Evolutionary conservation across 2,113 vertebrate species (phyloP).

Genomic region (Ptilorrhoa leucosticta): DNA sequence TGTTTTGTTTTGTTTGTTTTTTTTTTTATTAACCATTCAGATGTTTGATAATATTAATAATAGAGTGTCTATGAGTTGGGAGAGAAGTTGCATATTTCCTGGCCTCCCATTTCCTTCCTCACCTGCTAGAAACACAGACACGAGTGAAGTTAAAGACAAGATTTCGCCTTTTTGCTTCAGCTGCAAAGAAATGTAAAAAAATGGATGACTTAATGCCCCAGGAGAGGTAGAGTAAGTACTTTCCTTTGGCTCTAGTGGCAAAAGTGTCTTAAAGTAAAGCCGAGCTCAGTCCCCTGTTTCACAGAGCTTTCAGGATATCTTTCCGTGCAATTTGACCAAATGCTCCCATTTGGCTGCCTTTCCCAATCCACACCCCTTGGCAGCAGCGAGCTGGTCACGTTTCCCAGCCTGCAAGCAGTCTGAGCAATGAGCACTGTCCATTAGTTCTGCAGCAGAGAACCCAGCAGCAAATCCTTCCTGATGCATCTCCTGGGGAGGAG

Average conservation of each 20-base stretch:
- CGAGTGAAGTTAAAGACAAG: not conserved
- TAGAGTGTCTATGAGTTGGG: not conserved
- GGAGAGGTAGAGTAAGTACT: not conserved
- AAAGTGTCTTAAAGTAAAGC: not conserved
- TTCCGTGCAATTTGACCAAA: not conserved
- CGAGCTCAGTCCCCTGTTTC: not conserved
- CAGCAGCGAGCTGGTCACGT: not conserved
- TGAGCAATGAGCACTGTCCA: not conserved
- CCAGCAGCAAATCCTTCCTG: not conserved
- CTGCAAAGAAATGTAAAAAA: not conserved
- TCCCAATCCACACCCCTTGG: not conserved
- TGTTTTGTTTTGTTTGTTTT: too few species aligned
- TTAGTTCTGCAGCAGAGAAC: not conserved
- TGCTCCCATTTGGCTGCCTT: not conserved
- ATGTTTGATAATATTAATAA: not conserved
- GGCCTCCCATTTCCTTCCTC: not conserved
- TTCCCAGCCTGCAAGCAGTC: not conserved
- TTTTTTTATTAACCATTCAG: not conserved
- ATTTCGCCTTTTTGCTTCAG: not conserved
- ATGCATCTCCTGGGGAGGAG: not conserved
- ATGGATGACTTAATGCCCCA: not conserved
- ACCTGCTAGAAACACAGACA: not conserved
- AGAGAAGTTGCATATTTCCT: not conserved
- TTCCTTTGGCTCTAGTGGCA: not conserved
- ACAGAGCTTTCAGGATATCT: not conserved